Evolutionary conservation across 2,797 vertebrate species (phyloP).

Genomic region (Gymnoscopelus microlampas): DNA sequence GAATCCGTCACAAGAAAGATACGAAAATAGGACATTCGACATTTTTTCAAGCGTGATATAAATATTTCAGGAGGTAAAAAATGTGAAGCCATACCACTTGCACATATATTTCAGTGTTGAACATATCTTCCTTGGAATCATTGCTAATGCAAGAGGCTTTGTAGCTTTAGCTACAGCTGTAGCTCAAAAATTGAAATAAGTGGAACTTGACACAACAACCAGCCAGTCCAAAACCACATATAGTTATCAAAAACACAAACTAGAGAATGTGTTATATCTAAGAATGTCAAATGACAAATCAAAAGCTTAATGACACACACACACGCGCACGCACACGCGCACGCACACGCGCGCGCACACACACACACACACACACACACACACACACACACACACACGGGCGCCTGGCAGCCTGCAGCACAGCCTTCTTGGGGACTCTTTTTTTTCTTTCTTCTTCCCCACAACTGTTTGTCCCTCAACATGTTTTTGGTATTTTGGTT

Average conservation of each 20-base stretch:
- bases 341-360: no score
- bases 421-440: no score
- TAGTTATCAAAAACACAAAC: conserved; percentile 19
- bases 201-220: conserved; percentile 15
- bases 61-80: conserved; percentile 75
- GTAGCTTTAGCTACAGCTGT: neutral
- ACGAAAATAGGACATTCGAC: conserved; percentile 68
- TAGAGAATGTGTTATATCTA: conserved; percentile 14
- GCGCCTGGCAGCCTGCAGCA: no score
- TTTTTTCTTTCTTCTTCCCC: no score
- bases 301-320: conserved; percentile 27
- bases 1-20: conserved; percentile 37
- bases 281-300: conserved; percentile 1
- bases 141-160: conserved; percentile 60
- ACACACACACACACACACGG: no score
- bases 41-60: conserved; percentile 68
- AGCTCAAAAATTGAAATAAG: conserved; percentile 34
- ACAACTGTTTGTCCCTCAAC: no score
- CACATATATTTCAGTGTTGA: conserved; percentile 58
- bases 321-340: no score
- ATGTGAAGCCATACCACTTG: conserved; percentile 62
- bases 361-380: no score
- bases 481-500: no score
- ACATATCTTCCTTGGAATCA: conserved; percentile 57
- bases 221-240: neutral